Base-by-base conservation (phyloP, 2,113 vertebrate genomes). In the Spea multiplicata region DNA sequence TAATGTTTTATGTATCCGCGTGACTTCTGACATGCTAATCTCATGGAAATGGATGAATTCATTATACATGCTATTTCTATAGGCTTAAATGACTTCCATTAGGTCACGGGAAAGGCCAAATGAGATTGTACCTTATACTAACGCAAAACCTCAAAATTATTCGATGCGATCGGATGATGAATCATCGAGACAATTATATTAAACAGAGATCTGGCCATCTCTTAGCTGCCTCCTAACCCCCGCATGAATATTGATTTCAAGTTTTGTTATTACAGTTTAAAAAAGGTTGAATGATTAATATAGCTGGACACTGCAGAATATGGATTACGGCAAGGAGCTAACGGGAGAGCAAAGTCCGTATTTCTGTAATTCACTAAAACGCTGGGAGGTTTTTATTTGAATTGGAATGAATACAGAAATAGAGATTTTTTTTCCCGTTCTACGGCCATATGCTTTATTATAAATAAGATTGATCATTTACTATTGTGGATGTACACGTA, bases 1-100 rank as follows among this genome's bases (percentile, higher is more conserved):
- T 76, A 84, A 82, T 82, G 75, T 78, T 83, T 83, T 74, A 85
- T 68, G 81, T 64, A 81, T 85, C 84, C 81, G 83, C 14, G 80
- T 82, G 85, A 86, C 89, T 86, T 86, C 84, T 87, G 86, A 85
- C 86, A 82, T 81, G 83, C 82, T 91, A 88, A 90, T 91, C 87
- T 83, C 84, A 85, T 83, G 82, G 85, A 89, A 89, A 88, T 86
- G 67, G 86, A 87, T 87, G 89, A 89, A 90, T 90, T n/a, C n/a
- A n/a, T n/a, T 89, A 89, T 86, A 88, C 90, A 84, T 83, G 82
- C 81, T 83, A 8, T 87, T 89, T 88, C 85, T 88, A 86, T 83
- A 57, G 86, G 84, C 84, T 89, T 87, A 86, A 55, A 84, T 88
- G 83, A 0, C 86, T 75, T 53, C 49, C 74, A 1, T 81, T 82